Base-by-base conservation (phyloP, 2,113 vertebrate species). In the Nothobranchius kuhntae region DNA sequence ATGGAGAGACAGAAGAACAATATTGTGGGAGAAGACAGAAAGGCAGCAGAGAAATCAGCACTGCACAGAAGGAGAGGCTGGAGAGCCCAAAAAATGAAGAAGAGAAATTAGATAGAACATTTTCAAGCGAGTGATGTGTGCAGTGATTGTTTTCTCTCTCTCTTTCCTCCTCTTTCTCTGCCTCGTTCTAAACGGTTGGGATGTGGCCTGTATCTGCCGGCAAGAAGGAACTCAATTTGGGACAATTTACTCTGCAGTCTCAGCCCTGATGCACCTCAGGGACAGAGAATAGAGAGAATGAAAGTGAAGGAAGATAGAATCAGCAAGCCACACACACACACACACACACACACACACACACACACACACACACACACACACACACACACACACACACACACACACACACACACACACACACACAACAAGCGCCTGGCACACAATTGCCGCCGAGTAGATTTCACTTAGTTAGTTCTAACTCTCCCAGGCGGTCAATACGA, bases 141-240 rank as follows among this genome's bases (percentile, higher is more conserved):
- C 93, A 92, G 93, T 94, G 95, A 96, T 95, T 97, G 95, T 92
- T 88, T 90, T 86, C 60, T 72, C 60, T 84, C 85, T 76, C 71
- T 75, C 68, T 65, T 50, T 69, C 46, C 63, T 62, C 70, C 53
- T 73, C 77, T 74, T 70, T 76, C 71, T 68, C 72, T 77, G 45
- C 66, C 73, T 83, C 17, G 17, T 91, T 93, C 93, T 81, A 87
- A 94, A 93, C 87, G 94, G 93, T 93, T 87, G 93, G 94, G 95
- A 93, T 94, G 93, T 95, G 94, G 89, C 92, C 92, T 95, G 93
- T 95, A 94, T 96, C 91, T 93, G 93, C 94, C 91, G 93, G 94
- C 94, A 93, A 96, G 96, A 91, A 95, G 95, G 95, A 98, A 96
- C 95, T 97, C 95, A 98, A 98, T 98, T 98, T 98, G 95, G 94